Percentiles rank a stretch among this genome's conserved stretches.
Evolutionary conservation across 2,888 invertebrate species (phyloP).

Genomic region (Drosophila mercatorum): DNA sequence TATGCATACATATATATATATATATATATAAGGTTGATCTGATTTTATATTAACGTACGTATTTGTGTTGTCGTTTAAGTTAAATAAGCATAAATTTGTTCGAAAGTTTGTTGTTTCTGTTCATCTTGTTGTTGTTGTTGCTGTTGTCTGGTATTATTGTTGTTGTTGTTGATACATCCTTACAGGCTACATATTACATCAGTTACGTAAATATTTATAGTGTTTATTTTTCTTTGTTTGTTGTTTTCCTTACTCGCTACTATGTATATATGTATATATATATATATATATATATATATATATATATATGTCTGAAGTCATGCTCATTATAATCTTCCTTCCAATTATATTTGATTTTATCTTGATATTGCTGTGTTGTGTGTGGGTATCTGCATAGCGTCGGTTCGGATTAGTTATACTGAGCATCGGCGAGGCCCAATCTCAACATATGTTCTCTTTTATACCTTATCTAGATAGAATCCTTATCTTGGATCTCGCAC

Average conservation of each 20-base stretch:
- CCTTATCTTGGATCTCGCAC: conserved; percentile 6
- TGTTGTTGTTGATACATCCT: conserved; percentile 61
- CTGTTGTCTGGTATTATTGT: conserved; percentile 63
- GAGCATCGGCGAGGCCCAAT: conserved; percentile 53
- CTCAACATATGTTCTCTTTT: conserved; percentile 34
- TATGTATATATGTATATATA: conserved; percentile 62
- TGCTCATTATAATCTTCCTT: conserved; percentile 18
- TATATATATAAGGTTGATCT: conserved; percentile 25
- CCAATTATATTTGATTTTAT: conserved; percentile 8
- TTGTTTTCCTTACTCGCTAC: conserved; percentile 58
- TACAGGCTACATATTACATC: conserved; percentile 63
- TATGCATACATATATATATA: conserved; percentile 22
- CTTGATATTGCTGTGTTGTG: conserved; percentile 4
- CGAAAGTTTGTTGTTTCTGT: conserved; percentile 52
- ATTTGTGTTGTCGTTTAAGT: conserved; percentile 58
- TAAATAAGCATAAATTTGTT: conserved; percentile 72
- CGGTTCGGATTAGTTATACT: conserved; percentile 69
- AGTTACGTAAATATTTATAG: conserved; percentile 55
- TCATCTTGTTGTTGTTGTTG: conserved; percentile 32
- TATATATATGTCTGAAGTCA: conserved; percentile 52
- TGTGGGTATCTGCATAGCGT: conserved; percentile 52
- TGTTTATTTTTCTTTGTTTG: conserved; percentile 26
- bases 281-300: conserved; percentile 53
- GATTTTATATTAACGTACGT: conserved; percentile 65
- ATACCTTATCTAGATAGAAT: conserved; percentile 55